These are phyloP conservation scores for Pedicia rivosa DNA, from an alignment of 2,888 invertebrate genomes.

Conservation along the genomic window DNA sequence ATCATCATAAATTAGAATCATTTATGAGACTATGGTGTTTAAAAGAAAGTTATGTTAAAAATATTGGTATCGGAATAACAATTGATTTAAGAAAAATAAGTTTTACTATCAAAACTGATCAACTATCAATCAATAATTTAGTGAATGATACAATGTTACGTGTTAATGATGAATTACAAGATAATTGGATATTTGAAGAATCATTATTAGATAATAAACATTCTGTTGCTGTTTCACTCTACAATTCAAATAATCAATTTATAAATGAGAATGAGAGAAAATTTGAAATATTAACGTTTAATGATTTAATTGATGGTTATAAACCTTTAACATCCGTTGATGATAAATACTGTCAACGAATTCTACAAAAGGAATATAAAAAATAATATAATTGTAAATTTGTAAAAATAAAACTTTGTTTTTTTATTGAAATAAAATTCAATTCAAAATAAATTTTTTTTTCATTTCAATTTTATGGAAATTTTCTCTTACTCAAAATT, in stretches of 20 bases:
- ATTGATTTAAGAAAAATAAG: conserved; percentile 58
- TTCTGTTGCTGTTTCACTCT: conserved; percentile 59
- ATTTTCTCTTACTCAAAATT: no score
- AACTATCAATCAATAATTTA: conserved; percentile 30
- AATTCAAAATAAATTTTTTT: no score
- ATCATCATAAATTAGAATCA: conserved; percentile 50
- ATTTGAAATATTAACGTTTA: conserved; percentile 41
- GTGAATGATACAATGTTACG: conserved; percentile 49
- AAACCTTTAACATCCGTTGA: conserved; percentile 36
- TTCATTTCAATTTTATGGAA: no score
- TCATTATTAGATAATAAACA: conserved; percentile 57
- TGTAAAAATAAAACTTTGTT: no score
- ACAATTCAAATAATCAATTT: conserved; percentile 19
- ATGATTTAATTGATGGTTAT: conserved; percentile 40
- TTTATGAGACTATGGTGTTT: conserved; percentile 88
- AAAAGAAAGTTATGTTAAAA: conserved; percentile 91
- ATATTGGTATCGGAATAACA: conserved; percentile 71
- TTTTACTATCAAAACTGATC: conserved; percentile 47
- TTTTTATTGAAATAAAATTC: no score
- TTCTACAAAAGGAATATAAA: conserved; percentile 39
- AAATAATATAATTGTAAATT: no score
- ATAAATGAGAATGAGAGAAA: conserved; percentile 15
- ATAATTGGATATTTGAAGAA: conserved; percentile 71
- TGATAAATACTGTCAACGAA: conserved; percentile 35
- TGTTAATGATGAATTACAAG: conserved; percentile 38